A percentile compares a stretch with the other conserved stretches of the same genome.
Evolutionary conservation across 2,113 vertebrate genomes (phyloP).

Genomic region (Aythya baeri): DNA sequence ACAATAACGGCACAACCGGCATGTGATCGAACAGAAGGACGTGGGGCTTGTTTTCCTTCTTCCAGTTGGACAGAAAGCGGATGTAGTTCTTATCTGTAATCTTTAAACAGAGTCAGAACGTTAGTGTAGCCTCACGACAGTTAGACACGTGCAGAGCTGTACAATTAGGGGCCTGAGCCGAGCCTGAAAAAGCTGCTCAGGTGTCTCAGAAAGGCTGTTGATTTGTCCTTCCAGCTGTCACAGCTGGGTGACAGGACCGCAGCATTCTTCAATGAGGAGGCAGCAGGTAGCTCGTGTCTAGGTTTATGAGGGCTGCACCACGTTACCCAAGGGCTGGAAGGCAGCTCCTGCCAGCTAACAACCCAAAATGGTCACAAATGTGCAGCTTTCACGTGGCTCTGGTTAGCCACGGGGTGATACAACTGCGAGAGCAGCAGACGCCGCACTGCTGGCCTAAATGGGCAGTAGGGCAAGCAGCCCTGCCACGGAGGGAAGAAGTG

Average conservation of each 20-base stretch:
- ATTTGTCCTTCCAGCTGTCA: neutral
- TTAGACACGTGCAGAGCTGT: rapidly evolving
- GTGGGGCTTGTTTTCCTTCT: constrained; percentile 92
- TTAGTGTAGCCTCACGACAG: neutral
- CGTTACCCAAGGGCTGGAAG: too few species aligned
- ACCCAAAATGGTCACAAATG: neutral
- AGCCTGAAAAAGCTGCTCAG: neutral
- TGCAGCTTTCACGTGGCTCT: neutral
- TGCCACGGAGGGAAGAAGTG: neutral
- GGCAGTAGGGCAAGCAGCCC: neutral
- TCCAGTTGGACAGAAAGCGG: constrained; percentile 90
- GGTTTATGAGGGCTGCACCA: neutral
- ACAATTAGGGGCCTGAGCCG: neutral
- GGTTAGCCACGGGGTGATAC: neutral
- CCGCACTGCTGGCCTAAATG: too few species aligned
- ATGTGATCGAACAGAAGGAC: constrained; percentile 94
- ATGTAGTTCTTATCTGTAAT: constrained; percentile 91
- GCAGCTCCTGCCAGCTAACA: neutral
- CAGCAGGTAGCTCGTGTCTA: too few species aligned
- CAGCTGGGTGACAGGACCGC: rapidly evolving
- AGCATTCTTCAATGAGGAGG: neutral
- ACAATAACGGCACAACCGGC: constrained; percentile 84
- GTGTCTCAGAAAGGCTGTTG: neutral
- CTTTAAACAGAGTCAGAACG: constrained; percentile 59
- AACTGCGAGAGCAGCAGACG: neutral